Evolutionary conservation across 2,888 invertebrate species (phyloP).

Genomic region (Drosophila subsilvestris): DNA sequence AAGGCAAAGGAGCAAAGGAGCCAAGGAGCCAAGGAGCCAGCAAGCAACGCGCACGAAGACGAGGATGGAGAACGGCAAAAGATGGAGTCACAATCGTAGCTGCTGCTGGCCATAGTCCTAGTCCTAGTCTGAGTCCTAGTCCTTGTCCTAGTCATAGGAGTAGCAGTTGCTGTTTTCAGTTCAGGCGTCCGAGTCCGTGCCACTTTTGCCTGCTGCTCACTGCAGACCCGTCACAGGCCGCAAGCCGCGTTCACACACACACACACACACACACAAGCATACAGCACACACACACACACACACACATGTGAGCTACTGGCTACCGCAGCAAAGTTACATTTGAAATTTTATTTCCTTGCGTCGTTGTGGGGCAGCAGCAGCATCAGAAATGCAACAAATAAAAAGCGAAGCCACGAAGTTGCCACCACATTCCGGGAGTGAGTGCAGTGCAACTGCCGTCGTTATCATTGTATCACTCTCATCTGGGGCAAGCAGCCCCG

Average conservation of each 20-base stretch:
- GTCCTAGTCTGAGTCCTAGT: neutral
- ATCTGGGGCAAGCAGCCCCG: slow-evolving; percentile 24
- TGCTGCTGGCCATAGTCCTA: neutral
- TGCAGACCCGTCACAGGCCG: slow-evolving; percentile 38
- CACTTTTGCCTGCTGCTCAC: slow-evolving; percentile 9
- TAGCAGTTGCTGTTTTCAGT: neutral
- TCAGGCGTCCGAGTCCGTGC: slow-evolving; percentile 5
- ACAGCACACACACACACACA: slow-evolving; percentile 2
- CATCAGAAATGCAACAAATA: slow-evolving; percentile 45
- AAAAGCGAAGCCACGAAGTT: slow-evolving; percentile 29
- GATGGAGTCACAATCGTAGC: slow-evolving; percentile 11
- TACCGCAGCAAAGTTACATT: slow-evolving; percentile 53
- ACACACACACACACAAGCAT: slow-evolving; percentile 3
- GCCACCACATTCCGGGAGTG: slow-evolving; percentile 2
- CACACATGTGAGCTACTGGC: slow-evolving; percentile 17
- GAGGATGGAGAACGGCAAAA: neutral
- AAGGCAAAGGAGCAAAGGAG: slow-evolving; percentile 23
- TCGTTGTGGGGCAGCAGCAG: neutral
- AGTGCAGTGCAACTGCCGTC: slow-evolving; percentile 7
- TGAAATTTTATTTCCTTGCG: slow-evolving; percentile 49
- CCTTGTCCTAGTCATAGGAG: neutral
- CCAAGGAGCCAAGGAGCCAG: no score
- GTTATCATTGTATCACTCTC: slow-evolving; percentile 46
- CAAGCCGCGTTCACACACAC: slow-evolving; percentile 14
- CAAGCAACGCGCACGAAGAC: neutral